Percentiles rank a stretch among this genome's conserved stretches.
Conservation (phyloP, 2,888 invertebrate genomes). For the Meiosimyza decipiens region DNA sequence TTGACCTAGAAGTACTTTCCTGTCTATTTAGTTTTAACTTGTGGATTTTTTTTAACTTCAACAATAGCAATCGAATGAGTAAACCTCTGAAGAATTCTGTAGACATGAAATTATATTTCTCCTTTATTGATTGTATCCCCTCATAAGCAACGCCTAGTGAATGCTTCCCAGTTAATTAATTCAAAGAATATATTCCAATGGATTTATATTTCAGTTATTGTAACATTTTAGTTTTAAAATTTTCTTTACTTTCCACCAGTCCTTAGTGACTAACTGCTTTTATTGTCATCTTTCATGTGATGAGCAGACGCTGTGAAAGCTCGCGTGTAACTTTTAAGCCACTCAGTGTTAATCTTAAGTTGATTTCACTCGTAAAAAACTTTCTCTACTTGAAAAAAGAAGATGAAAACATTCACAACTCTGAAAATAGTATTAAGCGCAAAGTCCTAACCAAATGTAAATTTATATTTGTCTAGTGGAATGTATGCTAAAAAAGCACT, state of each 20-base stretch:
- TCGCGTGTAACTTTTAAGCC: constrained; percentile 6
- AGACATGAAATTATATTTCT: background rate
- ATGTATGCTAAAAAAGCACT: no score
- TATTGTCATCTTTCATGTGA: background rate
- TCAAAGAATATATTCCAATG: background rate
- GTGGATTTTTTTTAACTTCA: no score
- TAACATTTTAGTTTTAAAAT: no score
- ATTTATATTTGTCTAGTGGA: no score
- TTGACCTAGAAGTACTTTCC: no score
- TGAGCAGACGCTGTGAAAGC: constrained; percentile 15
- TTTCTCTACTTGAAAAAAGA: background rate
- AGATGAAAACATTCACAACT: background rate
- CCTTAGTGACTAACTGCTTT: no score
- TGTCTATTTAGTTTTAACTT: no score
- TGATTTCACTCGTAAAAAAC: background rate
- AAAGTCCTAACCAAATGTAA: background rate
- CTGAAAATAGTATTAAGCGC: constrained; percentile 14
- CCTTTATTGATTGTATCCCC: background rate
- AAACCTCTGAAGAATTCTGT: no score
- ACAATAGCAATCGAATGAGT: no score
- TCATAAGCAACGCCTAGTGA: background rate
- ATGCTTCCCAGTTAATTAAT: no score
- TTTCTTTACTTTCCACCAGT: no score
- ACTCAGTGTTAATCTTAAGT: constrained; percentile 17
- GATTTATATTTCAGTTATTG: no score